Conservation (phyloP, 2,797 vertebrate species). For the Sebastes cheni region DNA sequence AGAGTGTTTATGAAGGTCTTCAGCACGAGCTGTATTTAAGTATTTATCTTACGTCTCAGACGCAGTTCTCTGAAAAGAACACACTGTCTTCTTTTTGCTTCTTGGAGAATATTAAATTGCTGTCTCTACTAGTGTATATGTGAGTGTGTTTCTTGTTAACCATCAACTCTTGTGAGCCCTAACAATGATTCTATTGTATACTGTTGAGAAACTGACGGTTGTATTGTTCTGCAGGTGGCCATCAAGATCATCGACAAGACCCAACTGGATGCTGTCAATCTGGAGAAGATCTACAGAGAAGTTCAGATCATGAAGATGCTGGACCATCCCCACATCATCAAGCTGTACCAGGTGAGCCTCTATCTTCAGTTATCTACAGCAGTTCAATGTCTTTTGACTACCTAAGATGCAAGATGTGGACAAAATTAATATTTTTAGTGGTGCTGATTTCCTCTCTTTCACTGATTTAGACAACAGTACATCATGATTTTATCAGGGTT, state of each 20-base stretch:
- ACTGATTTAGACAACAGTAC: not conserved
- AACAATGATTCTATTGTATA: not conserved
- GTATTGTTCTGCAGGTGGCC: constrained; percentile 87
- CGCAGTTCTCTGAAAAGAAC: constrained; percentile 25
- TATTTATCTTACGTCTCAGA: constrained; percentile 31
- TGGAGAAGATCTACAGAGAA: constrained; percentile 98
- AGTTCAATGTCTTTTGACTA: not conserved
- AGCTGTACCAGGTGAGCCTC: constrained; percentile 93
- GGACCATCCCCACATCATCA: constrained; percentile 97
- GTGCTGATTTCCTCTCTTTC: not conserved
- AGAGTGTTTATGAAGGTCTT: constrained; percentile 25
- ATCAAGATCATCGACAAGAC: constrained; percentile 99
- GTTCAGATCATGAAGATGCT: constrained; percentile 99
- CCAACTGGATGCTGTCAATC: constrained; percentile 95
- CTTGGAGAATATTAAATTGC: constrained; percentile 22
- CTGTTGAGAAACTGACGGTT: constrained; percentile 11
- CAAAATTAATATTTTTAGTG: not conserved
- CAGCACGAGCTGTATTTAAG: constrained; percentile 11
- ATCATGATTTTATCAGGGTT: not conserved
- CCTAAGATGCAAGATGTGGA: not conserved
- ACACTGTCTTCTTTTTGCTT: not conserved
- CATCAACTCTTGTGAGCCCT: constrained; percentile 12
- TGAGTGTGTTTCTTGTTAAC: not conserved
- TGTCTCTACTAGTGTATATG: not conserved
- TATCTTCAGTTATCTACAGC: not conserved